phyloP scores from a whole-genome alignment of 2,888 invertebrate genomes.

The Stegana nigrithorax region DNA sequence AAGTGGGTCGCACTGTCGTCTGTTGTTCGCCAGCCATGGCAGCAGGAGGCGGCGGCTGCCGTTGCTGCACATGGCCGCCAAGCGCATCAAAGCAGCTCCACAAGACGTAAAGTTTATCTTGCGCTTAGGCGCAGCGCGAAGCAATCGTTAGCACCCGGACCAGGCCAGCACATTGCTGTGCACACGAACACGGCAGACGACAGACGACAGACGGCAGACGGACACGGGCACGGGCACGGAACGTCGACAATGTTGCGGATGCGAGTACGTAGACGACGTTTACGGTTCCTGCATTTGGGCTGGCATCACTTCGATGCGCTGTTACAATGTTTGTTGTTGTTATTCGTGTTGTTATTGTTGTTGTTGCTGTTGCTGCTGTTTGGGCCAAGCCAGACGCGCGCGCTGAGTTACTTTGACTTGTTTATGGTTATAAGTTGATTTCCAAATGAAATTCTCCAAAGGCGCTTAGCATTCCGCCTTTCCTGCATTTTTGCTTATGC shows the following conservation, averaged over 20 bases:
- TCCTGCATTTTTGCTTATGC: conserved; percentile 18
- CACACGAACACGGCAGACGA: not conserved
- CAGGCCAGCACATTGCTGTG: not conserved
- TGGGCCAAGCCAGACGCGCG: no score
- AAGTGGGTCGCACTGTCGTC: not conserved
- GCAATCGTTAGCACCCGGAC: not conserved
- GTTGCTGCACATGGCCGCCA: no score
- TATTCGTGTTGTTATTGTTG: conserved; percentile 9
- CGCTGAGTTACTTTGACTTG: conserved; percentile 36
- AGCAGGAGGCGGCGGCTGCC: no score
- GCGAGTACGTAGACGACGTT: not conserved
- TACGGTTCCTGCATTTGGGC: not conserved
- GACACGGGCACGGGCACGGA: not conserved
- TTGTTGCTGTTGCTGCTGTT: not conserved
- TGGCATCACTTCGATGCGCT: not conserved
- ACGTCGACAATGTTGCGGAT: not conserved
- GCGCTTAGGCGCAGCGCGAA: not conserved
- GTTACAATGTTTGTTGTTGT: not conserved
- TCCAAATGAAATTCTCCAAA: conserved; percentile 49
- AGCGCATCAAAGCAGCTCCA: not conserved
- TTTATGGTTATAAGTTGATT: conserved; percentile 58
- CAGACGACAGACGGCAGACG: not conserved
- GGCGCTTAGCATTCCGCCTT: conserved; percentile 33
- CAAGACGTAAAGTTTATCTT: conserved; percentile 11
- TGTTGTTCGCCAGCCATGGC: no score